Base-by-base conservation (phyloP, 2,888 invertebrate genomes). In the Stegophylla sp. region DNA sequence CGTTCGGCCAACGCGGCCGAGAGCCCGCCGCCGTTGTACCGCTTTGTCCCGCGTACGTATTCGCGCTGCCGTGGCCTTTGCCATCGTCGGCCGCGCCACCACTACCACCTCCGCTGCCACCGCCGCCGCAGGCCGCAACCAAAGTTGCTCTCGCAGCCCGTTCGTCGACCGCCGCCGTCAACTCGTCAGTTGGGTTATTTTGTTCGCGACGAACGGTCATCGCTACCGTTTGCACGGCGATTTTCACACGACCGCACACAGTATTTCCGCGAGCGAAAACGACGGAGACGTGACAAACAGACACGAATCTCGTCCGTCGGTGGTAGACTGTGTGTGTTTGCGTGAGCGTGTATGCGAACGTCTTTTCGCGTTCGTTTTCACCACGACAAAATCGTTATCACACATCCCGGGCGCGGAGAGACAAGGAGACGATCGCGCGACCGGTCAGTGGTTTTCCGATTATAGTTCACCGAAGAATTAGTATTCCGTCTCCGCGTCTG, bases 231-330 rank as follows among this genome's bases (percentile, higher is more conserved):
- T 13, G 15, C 51, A 48, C 10, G n/a, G n/a, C 51, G 69, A 28
- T 15, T 20, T 66, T 43, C 23, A 23, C 20, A 56, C 45, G 17
- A 26, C 17, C 41, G 41, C 26, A 12, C 41, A 23, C 59, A 4
- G 72, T 73, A 73, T 73, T 73, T 73, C 72, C 72, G 72, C 41
- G 23, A 26, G 9, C 10, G 13, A 34, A n/a, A 41, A 71, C 66
- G 23, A 1, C 15, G 12, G 9, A 23, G 43, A n/a, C n/a, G n/a
- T n/a, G n/a, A n/a, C n/a, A n/a, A n/a, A n/a, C n/a, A n/a, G n/a
- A n/a, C n/a, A n/a, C n/a, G n/a, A n/a, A 13, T 41, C 10, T 34
- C 23, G 13, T 66, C 15, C 43, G 15, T 5, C 7, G 26, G 17
- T 9, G 15, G 41, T 73, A 73, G 72, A 73, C 72, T 17, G 72